Base-by-base conservation (phyloP, 2,888 invertebrate genomes). In the Galeruca laticollis region DNA sequence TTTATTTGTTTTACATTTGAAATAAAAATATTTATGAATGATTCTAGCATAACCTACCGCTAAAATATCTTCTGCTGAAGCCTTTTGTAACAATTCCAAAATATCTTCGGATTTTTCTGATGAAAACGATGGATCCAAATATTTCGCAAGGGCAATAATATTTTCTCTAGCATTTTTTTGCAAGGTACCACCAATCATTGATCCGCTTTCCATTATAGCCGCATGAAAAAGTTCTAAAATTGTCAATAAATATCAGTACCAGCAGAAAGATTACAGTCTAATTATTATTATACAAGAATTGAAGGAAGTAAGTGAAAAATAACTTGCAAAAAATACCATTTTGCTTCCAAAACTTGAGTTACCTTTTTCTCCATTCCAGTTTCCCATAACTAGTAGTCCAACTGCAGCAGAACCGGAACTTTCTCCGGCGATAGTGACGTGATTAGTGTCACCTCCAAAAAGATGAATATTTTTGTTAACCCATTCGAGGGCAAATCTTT, bases 381-480 rank as follows among this genome's bases (percentile, higher is more conserved):
- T 21, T 43, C 69, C 69, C 54, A 69, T 52, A 8, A 69, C 51
- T 13, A 74, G 70, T 13, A 70, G 66, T 31, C 68, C 69, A 8
- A 70, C 69, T 20, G 72, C 61, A 4, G 90, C 92, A 35, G 90
- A 92, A 0, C 94, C 94, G 0, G 93, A 91, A 6, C 93, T 93
- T 78, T 89, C 87, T 1, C 94, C 94, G 0, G 89, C 82, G 2
- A 93, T 81, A 0, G 92, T 90, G 20, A 93, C 87, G 72, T 89
- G 89, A 51, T 89, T 87, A 1, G 92, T 89, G 84, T 93, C 89
- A 0, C 93, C 93, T 5, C 91, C 91, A 77, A 94, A 93, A 79
- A 86, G 86, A 73, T 88, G 84, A 69, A 93, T 91, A 81, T 93
- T 91, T n/a, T 60, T 59, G 64, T 89, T 88, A 0, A 92, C 84